Evolutionary conservation across 2,888 invertebrate species (phyloP).

Genomic region (Philereme transversata): DNA sequence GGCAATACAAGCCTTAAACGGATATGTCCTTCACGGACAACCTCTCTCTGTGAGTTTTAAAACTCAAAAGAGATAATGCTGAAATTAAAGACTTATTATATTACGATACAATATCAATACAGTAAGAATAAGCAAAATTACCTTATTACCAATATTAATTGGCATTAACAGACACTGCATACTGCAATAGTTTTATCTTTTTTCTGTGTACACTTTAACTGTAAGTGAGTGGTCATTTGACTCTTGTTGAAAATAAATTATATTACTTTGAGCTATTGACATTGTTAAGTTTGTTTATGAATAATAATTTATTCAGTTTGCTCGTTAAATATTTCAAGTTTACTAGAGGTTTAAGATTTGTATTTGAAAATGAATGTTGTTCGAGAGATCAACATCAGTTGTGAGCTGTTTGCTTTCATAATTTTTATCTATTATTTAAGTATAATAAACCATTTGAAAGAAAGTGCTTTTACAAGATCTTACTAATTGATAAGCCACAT

Average conservation of each 20-base stretch:
- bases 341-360: slow-evolving; percentile 82
- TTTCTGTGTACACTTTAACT: slow-evolving; percentile 62
- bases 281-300: slow-evolving; percentile 84
- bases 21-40: slow-evolving; percentile 77
- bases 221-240: slow-evolving; percentile 69
- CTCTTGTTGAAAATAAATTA: slow-evolving; percentile 79
- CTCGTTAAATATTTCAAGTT: slow-evolving; percentile 84
- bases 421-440: slow-evolving; percentile 83
- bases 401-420: slow-evolving; percentile 80
- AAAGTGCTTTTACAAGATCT: slow-evolving; percentile 84
- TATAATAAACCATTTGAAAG: slow-evolving; percentile 79
- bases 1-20: slow-evolving; percentile 82
- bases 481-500: slow-evolving; percentile 82
- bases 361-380: slow-evolving; percentile 80
- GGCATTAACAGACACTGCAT: slow-evolving; percentile 65
- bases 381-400: slow-evolving; percentile 77
- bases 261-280: slow-evolving; percentile 83
- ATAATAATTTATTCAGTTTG: slow-evolving; percentile 84
- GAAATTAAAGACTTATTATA: slow-evolving; percentile 62
- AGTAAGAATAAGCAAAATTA: slow-evolving; percentile 75
- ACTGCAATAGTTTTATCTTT: slow-evolving; percentile 58
- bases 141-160: slow-evolving; percentile 61
- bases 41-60: slow-evolving; percentile 82
- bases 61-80: slow-evolving; percentile 83
- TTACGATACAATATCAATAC: slow-evolving; percentile 79